Evolutionary conservation across 1,140 invertebrate species (phyloP).

Genomic region (Cotesia typhae): DNA sequence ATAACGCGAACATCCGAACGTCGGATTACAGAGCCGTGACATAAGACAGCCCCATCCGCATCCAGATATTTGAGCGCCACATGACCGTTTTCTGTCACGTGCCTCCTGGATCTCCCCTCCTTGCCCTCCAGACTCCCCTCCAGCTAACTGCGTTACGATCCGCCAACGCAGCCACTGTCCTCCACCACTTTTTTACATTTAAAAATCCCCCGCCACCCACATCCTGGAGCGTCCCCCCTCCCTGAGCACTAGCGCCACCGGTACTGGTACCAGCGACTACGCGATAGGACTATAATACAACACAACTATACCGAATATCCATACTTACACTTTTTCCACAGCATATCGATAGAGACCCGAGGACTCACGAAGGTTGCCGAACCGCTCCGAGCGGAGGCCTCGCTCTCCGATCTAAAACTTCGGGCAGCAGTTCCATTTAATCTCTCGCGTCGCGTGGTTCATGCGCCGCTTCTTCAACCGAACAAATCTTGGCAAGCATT

Average conservation of each 20-base stretch:
- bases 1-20: neutral
- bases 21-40: conserved; percentile 44
- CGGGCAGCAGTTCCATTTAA: conserved; percentile 61
- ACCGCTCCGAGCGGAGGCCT: conserved; percentile 52
- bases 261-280: conserved; percentile 19
- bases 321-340: conserved; percentile 59
- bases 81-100: conserved; percentile 56
- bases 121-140: conserved; percentile 38
- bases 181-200: neutral
- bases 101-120: conserved; percentile 45
- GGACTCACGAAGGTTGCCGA: conserved; percentile 50
- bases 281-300: neutral
- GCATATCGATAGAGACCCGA: conserved; percentile 61
- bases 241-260: conserved; percentile 3
- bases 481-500: neutral
- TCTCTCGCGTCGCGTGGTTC: conserved; percentile 47
- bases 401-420: conserved; percentile 45
- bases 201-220: conserved; percentile 38
- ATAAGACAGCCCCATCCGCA: conserved; percentile 58
- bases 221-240: neutral
- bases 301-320: conserved; percentile 51
- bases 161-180: neutral
- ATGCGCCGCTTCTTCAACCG: neutral
- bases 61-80: conserved; percentile 54
- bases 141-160: conserved; percentile 6